These are phyloP conservation scores for Suillia variegata DNA, from an alignment of 2,888 invertebrate species.

Conservation along the genomic window DNA sequence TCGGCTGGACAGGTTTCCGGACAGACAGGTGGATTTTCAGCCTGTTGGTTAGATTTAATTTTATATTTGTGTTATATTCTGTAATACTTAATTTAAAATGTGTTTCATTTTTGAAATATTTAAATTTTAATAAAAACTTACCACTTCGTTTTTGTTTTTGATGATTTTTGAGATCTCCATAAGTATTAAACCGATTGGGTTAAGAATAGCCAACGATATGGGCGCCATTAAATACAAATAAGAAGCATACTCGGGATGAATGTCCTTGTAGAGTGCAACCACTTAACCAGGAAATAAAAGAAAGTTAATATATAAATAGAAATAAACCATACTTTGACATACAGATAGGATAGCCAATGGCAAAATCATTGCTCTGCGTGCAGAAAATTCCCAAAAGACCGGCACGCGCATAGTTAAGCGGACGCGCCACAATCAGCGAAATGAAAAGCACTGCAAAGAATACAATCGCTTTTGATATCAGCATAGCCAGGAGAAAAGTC, in stretches of 20 bases:
- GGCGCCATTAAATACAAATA: slow-evolving; percentile 94
- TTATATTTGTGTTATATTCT: slow-evolving; percentile 1
- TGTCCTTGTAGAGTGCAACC: slow-evolving; percentile 79
- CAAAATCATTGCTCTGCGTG: slow-evolving; percentile 97
- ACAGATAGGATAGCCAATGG: slow-evolving; percentile 93
- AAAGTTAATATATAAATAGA: neutral
- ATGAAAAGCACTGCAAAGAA: slow-evolving; percentile 80
- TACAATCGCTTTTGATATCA: slow-evolving; percentile 83
- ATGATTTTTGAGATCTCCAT: slow-evolving; percentile 76
- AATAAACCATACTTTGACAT: slow-evolving; percentile 22
- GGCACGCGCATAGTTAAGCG: slow-evolving; percentile 80
- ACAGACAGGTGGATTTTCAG: slow-evolving; percentile 45
- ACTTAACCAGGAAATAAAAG: slow-evolving; percentile 65
- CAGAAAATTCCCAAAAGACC: slow-evolving; percentile 93
- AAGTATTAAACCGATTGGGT: slow-evolving; percentile 87
- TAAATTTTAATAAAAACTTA: slow-evolving; percentile 17
- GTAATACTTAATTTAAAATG: neutral
- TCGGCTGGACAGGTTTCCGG: slow-evolving; percentile 52
- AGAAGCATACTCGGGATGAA: slow-evolving; percentile 87
- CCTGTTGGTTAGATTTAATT: slow-evolving; percentile 24
- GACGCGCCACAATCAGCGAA: slow-evolving; percentile 79
- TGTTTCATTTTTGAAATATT: neutral
- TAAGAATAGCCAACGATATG: slow-evolving; percentile 88
- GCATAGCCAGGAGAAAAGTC: slow-evolving; percentile 84
- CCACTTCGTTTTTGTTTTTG: slow-evolving; percentile 49